phyloP scores from a whole-genome alignment of 2,888 invertebrate species.

The Cephus spinipes region DNA sequence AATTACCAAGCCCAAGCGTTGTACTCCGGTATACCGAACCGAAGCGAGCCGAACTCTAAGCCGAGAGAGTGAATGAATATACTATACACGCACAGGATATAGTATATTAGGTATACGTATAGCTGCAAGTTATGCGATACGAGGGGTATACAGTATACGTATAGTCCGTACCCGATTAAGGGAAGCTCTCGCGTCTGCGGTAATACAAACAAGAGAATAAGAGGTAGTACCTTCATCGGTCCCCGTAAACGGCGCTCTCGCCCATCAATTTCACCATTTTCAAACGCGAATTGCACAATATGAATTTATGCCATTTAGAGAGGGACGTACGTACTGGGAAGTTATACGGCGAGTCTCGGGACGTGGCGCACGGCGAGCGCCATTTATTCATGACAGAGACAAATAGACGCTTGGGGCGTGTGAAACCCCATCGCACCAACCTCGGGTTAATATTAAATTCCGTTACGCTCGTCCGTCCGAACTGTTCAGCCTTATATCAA shows the following conservation, averaged over 20 bases:
- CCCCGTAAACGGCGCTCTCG: background rate
- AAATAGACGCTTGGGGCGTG: conserved; percentile 44
- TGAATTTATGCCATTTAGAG: conserved; percentile 9
- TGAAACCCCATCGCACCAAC: conserved; percentile 20
- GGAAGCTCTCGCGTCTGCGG: background rate
- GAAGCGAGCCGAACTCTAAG: background rate
- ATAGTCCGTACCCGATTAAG: background rate
- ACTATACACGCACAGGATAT: background rate
- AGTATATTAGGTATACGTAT: background rate
- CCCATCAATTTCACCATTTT: background rate
- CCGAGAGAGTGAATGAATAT: background rate
- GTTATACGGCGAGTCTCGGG: conserved; percentile 31
- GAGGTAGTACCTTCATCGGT: background rate
- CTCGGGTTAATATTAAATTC: conserved; percentile 13
- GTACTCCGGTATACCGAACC: background rate
- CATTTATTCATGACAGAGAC: conserved; percentile 54
- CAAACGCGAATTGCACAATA: conserved; percentile 5
- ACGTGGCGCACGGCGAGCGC: conserved; percentile 28
- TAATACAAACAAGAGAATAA: background rate
- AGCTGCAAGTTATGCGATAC: background rate
- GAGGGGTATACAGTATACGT: background rate
- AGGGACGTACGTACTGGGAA: conserved; percentile 16
- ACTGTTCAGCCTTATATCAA: background rate
- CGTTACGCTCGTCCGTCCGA: conserved; percentile 7
- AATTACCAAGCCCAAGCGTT: background rate